Base-by-base conservation (phyloP, 2,888 invertebrate species). In the Keiferia lycopersicella region DNA sequence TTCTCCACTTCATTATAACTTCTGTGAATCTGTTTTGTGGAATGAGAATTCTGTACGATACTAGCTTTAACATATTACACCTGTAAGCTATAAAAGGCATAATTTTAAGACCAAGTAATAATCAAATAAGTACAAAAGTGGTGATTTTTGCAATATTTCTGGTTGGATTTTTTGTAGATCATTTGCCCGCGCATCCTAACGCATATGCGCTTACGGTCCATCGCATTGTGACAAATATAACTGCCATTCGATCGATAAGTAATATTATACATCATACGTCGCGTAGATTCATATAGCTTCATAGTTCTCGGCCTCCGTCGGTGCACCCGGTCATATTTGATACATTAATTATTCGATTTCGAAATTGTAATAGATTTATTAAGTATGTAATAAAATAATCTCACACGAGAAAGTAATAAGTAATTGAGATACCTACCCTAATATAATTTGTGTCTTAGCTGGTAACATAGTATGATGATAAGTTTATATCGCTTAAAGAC, bases 391-490 rank as follows among this genome's bases (percentile, higher is more conserved):
- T 76, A 63, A 62, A 64, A 86, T 89, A 89, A 86, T 90, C 88
- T 90, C 88, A 82, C 78, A 83, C 68, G 88, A 88, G 86, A 88
- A 81, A 82, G 73, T 88, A 87, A 86, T 87, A 84, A 86, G 72
- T 88, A 89, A 87, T 81, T 56, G 82, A 82, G 79, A 81, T 86
- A 88, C 86, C 81, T 73, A 89, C 64, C 65, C 59, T 66, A 89
- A 88, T 87, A 91, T 91, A 90, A 91, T 91, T 91, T 90, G 90
- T 90, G 91, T 91, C 87, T 88, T 91, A 91, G 91, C 83, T 87
- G 84, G 84, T 90, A 91, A 87, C 83, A 81, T 83, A 88, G 84
- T 85, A 84, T 82, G 87, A 83, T 83, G 77, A 87, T 89, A 87
- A 86, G 88, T 89, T 89, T 86, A 86, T 87, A 81, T 88, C 87